Conservation (phyloP, 1,140 invertebrate species). For the Physella acuta region DNA sequence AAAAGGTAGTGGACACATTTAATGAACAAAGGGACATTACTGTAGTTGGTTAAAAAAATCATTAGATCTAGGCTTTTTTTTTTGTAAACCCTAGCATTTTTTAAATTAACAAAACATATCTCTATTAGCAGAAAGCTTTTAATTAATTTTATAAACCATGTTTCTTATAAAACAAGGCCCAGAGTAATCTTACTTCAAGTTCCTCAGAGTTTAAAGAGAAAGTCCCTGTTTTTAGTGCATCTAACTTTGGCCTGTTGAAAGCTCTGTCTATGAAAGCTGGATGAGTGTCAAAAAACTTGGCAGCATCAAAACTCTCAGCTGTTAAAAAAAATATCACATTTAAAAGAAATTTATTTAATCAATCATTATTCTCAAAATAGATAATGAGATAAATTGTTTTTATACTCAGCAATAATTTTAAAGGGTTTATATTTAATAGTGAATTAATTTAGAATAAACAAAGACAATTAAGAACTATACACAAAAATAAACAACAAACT, state of each 20-base stretch:
- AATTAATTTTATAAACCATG: background rate
- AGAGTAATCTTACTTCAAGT: conserved; percentile 7
- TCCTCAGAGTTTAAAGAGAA: conserved; percentile 17
- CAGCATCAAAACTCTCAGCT: conserved; percentile 71
- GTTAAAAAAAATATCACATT: conserved; percentile 21
- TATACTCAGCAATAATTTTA: too few relatives aligned
- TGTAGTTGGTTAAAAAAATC: too few relatives aligned
- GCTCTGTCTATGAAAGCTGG: conserved; percentile 69
- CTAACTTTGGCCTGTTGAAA: conserved; percentile 71
- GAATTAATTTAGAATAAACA: background rate
- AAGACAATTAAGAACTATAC: background rate
- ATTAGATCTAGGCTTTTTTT: too few relatives aligned
- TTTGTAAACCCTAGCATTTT: too few relatives aligned
- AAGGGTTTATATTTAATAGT: background rate
- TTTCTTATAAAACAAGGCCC: too few relatives aligned
- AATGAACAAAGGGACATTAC: too few relatives aligned
- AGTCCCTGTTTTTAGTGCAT: conserved; percentile 63
- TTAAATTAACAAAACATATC: too few relatives aligned
- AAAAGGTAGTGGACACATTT: too few relatives aligned
- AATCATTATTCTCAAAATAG: too few relatives aligned
- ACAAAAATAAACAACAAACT: conserved; percentile 3
- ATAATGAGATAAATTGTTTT: too few relatives aligned
- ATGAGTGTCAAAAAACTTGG: conserved; percentile 75
- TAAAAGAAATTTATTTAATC: background rate
- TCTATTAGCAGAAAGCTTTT: background rate